Percentiles rank a stretch among this genome's conserved stretches.
Evolutionary conservation across 2,888 invertebrate genomes (phyloP).

Genomic region (Eurytoma adleriae): DNA sequence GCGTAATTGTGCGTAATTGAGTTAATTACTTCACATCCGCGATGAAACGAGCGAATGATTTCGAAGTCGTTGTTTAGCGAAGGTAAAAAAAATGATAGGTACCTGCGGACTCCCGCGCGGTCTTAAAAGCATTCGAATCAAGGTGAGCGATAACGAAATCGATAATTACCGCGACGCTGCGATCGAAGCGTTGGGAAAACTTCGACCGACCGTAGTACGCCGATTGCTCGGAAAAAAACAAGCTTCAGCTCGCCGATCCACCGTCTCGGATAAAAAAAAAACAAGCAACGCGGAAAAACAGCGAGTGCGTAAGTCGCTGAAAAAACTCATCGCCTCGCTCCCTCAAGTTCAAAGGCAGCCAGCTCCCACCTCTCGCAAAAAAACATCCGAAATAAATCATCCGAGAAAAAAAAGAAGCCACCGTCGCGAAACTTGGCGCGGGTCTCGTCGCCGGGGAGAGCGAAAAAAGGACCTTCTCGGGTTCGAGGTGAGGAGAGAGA

Average conservation of each 20-base stretch:
- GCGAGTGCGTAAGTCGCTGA: too few relatives aligned
- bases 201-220: neutral
- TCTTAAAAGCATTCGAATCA: slow-evolving; percentile 21
- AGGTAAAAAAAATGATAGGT: slow-evolving; percentile 16
- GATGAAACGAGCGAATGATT: neutral
- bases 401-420: too few relatives aligned
- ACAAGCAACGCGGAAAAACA: too few relatives aligned
- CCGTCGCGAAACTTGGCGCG: too few relatives aligned
- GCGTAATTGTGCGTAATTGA: slow-evolving; percentile 1
- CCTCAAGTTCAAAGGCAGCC: too few relatives aligned
- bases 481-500: too few relatives aligned
- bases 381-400: too few relatives aligned
- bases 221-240: neutral
- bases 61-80: neutral
- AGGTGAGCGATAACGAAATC: slow-evolving; percentile 30
- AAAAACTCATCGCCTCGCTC: too few relatives aligned
- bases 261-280: too few relatives aligned
- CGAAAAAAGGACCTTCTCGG: too few relatives aligned
- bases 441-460: too few relatives aligned
- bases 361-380: too few relatives aligned
- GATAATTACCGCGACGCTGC: slow-evolving; percentile 17
- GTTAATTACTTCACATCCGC: neutral
- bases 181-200: neutral
- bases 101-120: neutral
- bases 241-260: neutral